These are phyloP conservation scores for Chrysomela aeneicollis DNA, from an alignment of 2,888 invertebrate species.

Conservation along the genomic window DNA sequence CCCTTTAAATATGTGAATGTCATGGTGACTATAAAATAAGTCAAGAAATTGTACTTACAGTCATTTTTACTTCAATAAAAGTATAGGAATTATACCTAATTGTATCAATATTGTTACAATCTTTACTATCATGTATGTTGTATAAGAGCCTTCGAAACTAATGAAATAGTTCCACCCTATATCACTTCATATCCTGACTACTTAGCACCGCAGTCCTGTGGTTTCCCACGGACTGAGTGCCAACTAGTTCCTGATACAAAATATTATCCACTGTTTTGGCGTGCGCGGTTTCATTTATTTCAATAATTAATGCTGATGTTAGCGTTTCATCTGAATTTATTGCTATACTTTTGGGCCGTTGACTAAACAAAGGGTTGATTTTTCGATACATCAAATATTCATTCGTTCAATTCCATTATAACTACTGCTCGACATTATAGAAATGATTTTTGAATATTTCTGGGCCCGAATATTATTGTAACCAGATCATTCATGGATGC, in stretches of 20 bases:
- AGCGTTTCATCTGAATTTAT: conserved; percentile 20
- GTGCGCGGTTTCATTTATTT: conserved; percentile 16
- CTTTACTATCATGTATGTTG: too few species aligned
- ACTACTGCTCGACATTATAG: background rate
- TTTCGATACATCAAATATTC: background rate
- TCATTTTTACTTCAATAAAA: too few species aligned
- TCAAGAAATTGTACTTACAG: too few species aligned
- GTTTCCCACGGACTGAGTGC: conserved; percentile 51
- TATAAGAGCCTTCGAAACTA: too few species aligned
- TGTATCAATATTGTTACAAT: too few species aligned
- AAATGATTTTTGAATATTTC: too few species aligned
- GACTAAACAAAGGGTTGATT: background rate
- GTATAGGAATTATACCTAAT: too few species aligned
- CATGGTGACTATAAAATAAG: too few species aligned
- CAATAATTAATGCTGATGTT: conserved; percentile 31
- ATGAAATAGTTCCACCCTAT: too few species aligned
- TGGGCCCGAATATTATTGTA: too few species aligned
- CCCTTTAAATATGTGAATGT: too few species aligned
- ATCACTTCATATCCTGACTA: conserved; percentile 24
- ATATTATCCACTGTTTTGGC: conserved; percentile 33
- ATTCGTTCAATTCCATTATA: background rate
- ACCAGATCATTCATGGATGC: too few species aligned
- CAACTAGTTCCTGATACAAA: conserved; percentile 53
- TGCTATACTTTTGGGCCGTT: background rate
- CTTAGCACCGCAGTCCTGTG: conserved; percentile 42